Evolutionary conservation across 2,797 vertebrate species (phyloP), one percentile per base, ranked within the genome.

Genomic region (Selene dorsalis): DNA sequence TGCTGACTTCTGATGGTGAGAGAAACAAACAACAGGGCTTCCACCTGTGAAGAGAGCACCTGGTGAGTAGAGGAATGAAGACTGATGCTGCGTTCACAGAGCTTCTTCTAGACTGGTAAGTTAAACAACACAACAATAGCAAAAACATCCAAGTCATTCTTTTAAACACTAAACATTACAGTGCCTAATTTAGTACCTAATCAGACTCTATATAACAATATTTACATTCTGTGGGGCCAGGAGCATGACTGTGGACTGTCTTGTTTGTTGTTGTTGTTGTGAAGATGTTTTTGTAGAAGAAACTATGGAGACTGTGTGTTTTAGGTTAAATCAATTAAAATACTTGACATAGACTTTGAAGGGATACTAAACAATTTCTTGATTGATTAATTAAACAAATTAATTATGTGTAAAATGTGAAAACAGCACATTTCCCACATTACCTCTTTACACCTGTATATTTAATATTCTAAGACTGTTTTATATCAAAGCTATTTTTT

Each of bases 321-420:
- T 35, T 48, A 57, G 47, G 30, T 22, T 53, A 11, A 35, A 59
- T 48, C 8, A 47, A 56, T 22, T 22, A 50, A 50, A 7, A 26
- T 58, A 63, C 30, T 10, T 30, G 41, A 35, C 9, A 69, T 2
- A 48, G 32, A 60, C 56, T 75, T 75, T 60, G 4, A 48, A 45
- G 18, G 18, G 18, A 8, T n/a, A 48, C 47, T n/a, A 18, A 48
- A n/a, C 30, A 30, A 30, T 3, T 3, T 30, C 30, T 30, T 30
- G 5, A 30, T 30, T 48, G 17, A 20, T 48, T 20, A n/a, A 48
- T n/a, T n/a, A 1, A 10, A 48, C 9, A 0, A 10, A 48, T n/a
- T 22, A 22, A 50, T 50, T 30, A 3, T 30, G 5, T 30, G 32
- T 35, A 35, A 35, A 35, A 35, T 35, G 7, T 35, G 9, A 35